Evolutionary conservation across 2,797 vertebrate genomes (phyloP).

Genomic region (Urosaurus nigricauda): DNA sequence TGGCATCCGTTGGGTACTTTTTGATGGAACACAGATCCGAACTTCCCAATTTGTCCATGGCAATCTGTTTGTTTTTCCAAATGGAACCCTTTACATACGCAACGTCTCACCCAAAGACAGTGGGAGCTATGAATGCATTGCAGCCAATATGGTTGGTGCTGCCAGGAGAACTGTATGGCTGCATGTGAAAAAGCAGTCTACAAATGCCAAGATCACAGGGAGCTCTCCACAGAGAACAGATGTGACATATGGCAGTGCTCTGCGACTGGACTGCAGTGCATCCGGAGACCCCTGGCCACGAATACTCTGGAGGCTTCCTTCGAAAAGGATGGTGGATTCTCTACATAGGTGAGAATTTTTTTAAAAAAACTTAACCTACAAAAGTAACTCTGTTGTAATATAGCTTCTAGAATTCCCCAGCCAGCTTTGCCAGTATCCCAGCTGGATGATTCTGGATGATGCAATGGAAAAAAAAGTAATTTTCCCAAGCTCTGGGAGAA

Average conservation of each 20-base stretch:
- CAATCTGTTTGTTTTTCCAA: conserved; percentile 88
- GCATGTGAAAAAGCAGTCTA: conserved; percentile 74
- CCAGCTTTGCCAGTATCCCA: no score
- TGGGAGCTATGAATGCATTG: conserved; percentile 89
- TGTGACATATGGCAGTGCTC: conserved; percentile 83
- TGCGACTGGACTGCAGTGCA: conserved; percentile 88
- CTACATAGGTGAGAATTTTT: conserved; percentile 86
- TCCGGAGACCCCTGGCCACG: conserved; percentile 88
- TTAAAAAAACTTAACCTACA: neutral
- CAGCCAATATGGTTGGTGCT: conserved; percentile 83
- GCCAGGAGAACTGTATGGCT: conserved; percentile 83
- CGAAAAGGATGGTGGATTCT: conserved; percentile 89
- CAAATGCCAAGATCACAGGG: conserved; percentile 86
- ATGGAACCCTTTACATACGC: conserved; percentile 89
- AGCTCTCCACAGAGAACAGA: conserved; percentile 85
- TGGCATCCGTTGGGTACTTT: conserved; percentile 85
- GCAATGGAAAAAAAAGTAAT: no score
- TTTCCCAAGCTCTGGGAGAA: no score
- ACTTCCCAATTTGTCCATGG: conserved; percentile 84
- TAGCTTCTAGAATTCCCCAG: no score
- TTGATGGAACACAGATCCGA: conserved; percentile 81
- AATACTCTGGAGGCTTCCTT: conserved; percentile 92
- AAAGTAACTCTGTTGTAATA: no score
- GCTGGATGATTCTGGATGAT: no score
- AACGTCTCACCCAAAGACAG: conserved; percentile 76